phyloP scores from a whole-genome alignment of 2,888 invertebrate species.

The Drosophila picticornis region DNA sequence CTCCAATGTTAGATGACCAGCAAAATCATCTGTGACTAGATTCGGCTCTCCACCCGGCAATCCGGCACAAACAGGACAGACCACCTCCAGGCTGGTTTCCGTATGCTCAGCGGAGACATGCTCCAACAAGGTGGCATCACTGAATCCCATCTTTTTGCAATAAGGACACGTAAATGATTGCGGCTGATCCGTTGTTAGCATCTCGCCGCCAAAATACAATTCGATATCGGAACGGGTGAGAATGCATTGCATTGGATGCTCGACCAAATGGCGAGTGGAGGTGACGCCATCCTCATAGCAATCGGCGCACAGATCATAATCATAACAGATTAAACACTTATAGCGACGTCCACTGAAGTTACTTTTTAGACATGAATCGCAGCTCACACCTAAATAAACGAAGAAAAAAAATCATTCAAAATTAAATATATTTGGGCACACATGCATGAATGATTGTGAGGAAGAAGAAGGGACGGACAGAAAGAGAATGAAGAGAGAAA shows the following conservation, averaged over 20 bases:
- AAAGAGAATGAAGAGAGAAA: neutral
- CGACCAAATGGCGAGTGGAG: conserved; percentile 96
- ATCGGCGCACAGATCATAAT: conserved; percentile 98
- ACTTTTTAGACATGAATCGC: conserved; percentile 99
- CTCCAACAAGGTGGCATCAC: conserved; percentile 95
- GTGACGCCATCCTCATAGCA: conserved; percentile 97
- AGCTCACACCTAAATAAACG: conserved; percentile 94
- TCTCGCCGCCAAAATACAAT: conserved; percentile 98
- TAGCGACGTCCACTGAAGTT: conserved; percentile 99
- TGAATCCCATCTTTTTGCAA: conserved; percentile 98
- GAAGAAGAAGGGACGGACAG: neutral
- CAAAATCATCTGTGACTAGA: conserved; percentile 98
- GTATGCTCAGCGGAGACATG: conserved; percentile 96
- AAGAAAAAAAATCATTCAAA: neutral
- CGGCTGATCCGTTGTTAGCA: conserved; percentile 95
- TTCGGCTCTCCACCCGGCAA: conserved; percentile 98
- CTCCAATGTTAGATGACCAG: conserved; percentile 97
- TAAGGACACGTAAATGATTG: conserved; percentile 99
- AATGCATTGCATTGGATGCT: conserved; percentile 99
- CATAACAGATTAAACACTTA: conserved; percentile 99
- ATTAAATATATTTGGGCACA: neutral
- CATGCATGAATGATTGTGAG: neutral
- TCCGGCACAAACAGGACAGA: conserved; percentile 98
- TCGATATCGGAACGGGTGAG: conserved; percentile 98
- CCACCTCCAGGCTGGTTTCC: conserved; percentile 96